Evolutionary conservation across 2,113 vertebrate species (phyloP).

Genomic region (mouse (Mus musculus)): GRCm39 chr4:149607501-149608000

Average conservation of each 20-base stretch:
- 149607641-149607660: background rate
- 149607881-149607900: background rate
- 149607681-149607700: background rate
- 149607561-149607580: background rate
- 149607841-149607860: no score
- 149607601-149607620: background rate
- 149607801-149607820: no score
- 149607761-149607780: background rate
- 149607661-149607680: background rate
- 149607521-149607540: background rate
- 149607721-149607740: background rate
- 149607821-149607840: background rate
- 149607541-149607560: background rate
- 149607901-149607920: no score
- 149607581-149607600: background rate
- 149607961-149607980: background rate
- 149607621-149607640: background rate
- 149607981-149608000: background rate
- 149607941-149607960: background rate
- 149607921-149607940: background rate
- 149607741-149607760: background rate
- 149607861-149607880: background rate
- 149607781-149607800: background rate
- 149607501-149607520: background rate
- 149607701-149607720: background rate